Evolutionary conservation across 1,140 invertebrate species (phyloP).

Genomic region (Dendroctonus ponderosae): DNA sequence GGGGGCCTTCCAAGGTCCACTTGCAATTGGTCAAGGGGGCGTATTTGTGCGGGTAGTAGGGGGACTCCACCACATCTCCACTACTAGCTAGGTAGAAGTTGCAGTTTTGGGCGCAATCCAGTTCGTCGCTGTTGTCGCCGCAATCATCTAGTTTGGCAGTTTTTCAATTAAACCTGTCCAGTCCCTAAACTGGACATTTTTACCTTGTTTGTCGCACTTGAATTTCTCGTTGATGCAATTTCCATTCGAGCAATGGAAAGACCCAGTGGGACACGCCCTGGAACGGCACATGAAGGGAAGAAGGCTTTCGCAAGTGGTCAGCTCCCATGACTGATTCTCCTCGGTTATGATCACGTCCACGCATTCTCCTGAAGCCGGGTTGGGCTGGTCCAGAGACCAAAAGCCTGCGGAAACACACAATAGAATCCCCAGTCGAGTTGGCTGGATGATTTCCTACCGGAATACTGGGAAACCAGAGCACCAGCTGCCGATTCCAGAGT

Average conservation of each 20-base stretch:
- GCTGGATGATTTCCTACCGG: conserved; percentile 55
- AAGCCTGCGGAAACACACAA: conserved; percentile 61
- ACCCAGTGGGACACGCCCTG: conserved; percentile 86
- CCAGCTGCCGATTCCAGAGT: conserved; percentile 91
- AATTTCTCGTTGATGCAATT: conserved; percentile 86
- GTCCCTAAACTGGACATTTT: background rate
- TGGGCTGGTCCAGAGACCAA: conserved; percentile 84
- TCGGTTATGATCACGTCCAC: conserved; percentile 76
- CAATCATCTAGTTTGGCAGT: conserved; percentile 68
- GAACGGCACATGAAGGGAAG: conserved; percentile 92
- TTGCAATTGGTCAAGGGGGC: conserved; percentile 87
- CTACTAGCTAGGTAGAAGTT: conserved; percentile 91
- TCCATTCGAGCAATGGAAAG: conserved; percentile 90
- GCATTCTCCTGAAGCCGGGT: conserved; percentile 82
- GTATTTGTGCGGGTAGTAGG: conserved; percentile 93
- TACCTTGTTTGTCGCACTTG: conserved; percentile 79
- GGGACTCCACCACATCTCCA: conserved; percentile 92
- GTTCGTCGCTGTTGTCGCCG: conserved; percentile 87
- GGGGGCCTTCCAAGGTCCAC: conserved; percentile 95
- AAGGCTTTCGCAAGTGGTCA: conserved; percentile 89
- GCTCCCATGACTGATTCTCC: conserved; percentile 82
- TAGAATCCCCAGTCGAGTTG: too few relatives aligned
- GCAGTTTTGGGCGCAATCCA: conserved; percentile 84
- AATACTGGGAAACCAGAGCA: conserved; percentile 87
- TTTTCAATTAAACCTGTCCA: background rate